Base-by-base conservation (phyloP, 2,888 invertebrate genomes). In the Saturnia japonica region DNA sequence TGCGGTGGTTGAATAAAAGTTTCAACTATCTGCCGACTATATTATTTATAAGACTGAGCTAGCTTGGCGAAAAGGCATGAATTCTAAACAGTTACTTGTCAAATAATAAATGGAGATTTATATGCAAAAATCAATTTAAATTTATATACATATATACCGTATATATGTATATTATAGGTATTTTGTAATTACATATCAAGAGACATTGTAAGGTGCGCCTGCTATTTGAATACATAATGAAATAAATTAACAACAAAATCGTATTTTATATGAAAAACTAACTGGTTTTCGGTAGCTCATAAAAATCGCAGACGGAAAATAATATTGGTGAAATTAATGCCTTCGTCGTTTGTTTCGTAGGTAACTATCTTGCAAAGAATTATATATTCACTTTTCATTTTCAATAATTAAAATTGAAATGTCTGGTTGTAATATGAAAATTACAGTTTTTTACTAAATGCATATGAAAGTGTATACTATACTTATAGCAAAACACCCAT, bases 261-360 rank as follows among this genome's bases (percentile, higher is more conserved):
- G 28, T 60, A 7, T n/a, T 34, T 19, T 64, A 19, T 57, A 12
- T 25, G 57, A 3, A 25, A 60, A 60, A 28, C 6, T 19, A 40
- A 64, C 64, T 19, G 64, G 64, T 64, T 64, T 64, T 64, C 64
- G 64, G 64, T 64, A 64, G 64, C 64, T 34, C 28, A 25, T 25
- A 19, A 14, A 51, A 9, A 54, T n/a, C 9, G 54, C n/a, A 22
- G 11, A n/a, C 22, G 22, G 22, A n/a, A 4, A 34, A 28, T 62
- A 62, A 12, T 16, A 57, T 9, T 62, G 12, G 34, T 62, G 62
- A 62, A 62, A 62, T 62, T 62, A 1, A 4, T 34, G 7, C 4
- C 34, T 28, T 28, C 16, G n/a, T 62, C 14, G 6, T 34, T 34
- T 34, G 1, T 6, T 34, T 6, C 34, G 34, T 34, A n/a, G n/a